phyloP scores from a whole-genome alignment of 1,140 invertebrate species.

The Stratiolaelaps scimitus region DNA sequence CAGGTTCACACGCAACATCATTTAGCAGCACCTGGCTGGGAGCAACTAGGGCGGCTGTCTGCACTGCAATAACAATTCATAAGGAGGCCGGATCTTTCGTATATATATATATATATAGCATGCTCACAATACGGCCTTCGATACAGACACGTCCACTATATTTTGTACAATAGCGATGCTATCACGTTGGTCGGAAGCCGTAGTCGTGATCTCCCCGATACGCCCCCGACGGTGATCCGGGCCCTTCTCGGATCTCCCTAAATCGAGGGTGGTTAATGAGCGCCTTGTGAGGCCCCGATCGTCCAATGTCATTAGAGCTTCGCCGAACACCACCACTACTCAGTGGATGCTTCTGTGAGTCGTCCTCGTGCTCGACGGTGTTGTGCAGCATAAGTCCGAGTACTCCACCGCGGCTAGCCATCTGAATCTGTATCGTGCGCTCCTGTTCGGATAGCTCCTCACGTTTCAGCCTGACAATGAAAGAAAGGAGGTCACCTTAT shows the following conservation, averaged over 20 bases:
- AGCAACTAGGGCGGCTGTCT: no score
- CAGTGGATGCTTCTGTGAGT: conserved; percentile 51
- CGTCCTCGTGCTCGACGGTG: conserved; percentile 71
- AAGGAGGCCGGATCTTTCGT: no score
- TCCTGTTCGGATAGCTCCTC: conserved; percentile 93
- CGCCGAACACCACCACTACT: conserved; percentile 28
- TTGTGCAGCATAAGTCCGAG: conserved; percentile 84
- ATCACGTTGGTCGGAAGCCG: conserved; percentile 8
- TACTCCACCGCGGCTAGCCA: conserved; percentile 76
- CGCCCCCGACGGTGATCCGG: neutral
- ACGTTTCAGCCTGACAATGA: conserved; percentile 72
- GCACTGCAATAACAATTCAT: no score
- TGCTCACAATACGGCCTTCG: no score
- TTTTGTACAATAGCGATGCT: no score
- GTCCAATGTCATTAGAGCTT: neutral
- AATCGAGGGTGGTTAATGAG: no score
- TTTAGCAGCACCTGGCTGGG: no score
- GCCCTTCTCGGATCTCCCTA: no score
- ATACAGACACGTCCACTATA: no score
- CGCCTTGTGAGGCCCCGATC: no score
- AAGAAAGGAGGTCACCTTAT: neutral
- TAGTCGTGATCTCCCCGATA: conserved; percentile 15
- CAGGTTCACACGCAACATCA: no score
- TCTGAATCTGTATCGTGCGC: conserved; percentile 57
- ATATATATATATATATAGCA: no score